phyloP scores from a whole-genome alignment of 2,113 vertebrate genomes.

The Alligator mississippiensis region DNA sequence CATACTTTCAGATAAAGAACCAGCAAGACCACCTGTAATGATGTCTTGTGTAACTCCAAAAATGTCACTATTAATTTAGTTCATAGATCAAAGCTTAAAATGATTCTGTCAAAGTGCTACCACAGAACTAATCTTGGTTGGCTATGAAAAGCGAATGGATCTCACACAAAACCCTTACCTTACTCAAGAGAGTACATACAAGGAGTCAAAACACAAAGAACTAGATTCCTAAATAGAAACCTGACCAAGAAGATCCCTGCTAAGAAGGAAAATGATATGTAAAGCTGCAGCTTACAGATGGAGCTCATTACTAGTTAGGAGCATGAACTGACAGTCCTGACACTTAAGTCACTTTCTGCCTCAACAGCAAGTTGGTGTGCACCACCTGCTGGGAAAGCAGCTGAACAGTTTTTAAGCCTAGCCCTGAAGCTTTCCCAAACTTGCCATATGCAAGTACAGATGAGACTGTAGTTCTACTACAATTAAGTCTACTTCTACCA shows the following conservation, averaged over 20 bases:
- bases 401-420: not conserved
- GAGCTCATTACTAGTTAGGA: not conserved
- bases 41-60: not conserved
- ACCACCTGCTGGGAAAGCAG: conserved; percentile 19
- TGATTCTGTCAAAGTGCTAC: not conserved
- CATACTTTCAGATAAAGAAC: not conserved
- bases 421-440: not conserved
- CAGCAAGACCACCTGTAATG: not conserved
- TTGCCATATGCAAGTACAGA: not conserved
- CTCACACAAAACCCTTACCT: not conserved
- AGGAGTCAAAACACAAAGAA: not conserved
- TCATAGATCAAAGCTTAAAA: not conserved
- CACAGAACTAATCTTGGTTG: not conserved
- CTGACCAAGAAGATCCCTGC: not conserved
- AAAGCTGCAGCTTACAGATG: not conserved
- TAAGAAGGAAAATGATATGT: not conserved
- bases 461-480: not conserved
- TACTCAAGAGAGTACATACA: not conserved
- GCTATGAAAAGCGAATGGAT: not conserved
- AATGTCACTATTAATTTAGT: not conserved
- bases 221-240: not conserved
- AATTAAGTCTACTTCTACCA: not conserved
- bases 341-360: not conserved
- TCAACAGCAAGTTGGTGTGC: not conserved
- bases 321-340: not conserved